A percentile compares a stretch with the other conserved stretches of the same genome.
Conservation (phyloP, 2,113 vertebrate species). For the Parotia lawesii region DNA sequence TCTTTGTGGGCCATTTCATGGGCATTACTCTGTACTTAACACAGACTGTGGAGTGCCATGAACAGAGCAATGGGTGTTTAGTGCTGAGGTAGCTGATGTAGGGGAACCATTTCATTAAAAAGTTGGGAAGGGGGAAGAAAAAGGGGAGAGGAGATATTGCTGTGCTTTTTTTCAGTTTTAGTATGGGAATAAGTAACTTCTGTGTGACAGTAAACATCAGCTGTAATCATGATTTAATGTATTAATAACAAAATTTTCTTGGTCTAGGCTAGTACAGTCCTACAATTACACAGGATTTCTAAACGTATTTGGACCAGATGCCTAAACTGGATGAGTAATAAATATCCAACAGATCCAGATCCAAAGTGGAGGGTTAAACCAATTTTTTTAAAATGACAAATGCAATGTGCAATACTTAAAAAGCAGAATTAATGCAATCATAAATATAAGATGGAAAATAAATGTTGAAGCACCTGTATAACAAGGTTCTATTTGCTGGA, state of each 20-base stretch:
- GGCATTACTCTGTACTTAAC: not conserved
- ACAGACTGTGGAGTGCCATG: too few species aligned
- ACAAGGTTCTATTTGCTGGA: not conserved
- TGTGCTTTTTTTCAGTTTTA: not conserved
- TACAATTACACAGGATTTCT: not conserved
- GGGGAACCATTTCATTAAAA: not conserved
- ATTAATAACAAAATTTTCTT: not conserved
- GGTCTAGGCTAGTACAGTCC: not conserved
- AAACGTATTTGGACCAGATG: not conserved
- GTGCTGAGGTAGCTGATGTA: not conserved
- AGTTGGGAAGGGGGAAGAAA: accelerated
- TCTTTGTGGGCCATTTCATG: not conserved
- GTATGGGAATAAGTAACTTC: not conserved
- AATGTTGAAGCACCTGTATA: not conserved
- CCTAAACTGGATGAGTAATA: not conserved
- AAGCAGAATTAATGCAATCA: not conserved
- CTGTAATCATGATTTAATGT: not conserved
- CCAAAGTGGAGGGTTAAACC: not conserved
- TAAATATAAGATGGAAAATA: not conserved
- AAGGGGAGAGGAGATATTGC: not conserved
- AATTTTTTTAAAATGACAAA: not conserved
- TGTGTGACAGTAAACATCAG: not conserved
- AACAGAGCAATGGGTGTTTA: not conserved
- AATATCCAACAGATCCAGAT: not conserved
- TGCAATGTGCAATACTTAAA: not conserved